Percentiles rank a stretch among this genome's conserved stretches.
These are phyloP conservation scores for Porites lobata DNA, from an alignment of 92 coral and sea anemone species.

Conservation along the genomic window DNA sequence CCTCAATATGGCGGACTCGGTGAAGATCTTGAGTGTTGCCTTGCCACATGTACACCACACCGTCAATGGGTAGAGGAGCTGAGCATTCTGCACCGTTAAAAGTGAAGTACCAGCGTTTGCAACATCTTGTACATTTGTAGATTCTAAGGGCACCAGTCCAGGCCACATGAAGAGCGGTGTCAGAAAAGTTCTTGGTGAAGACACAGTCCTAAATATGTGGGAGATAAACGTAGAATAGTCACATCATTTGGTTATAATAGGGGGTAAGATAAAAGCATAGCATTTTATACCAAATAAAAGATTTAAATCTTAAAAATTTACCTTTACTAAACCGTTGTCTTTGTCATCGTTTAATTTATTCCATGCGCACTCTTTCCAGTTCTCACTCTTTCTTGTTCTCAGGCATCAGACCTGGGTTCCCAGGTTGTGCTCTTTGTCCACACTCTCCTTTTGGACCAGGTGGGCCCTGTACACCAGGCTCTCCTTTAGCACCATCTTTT, in stretches of 20 bases:
- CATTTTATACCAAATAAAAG: too few species aligned
- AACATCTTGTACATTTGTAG: neutral
- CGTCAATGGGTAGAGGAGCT: slow-evolving; percentile 51
- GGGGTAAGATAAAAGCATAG: too few species aligned
- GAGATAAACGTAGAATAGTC: too few species aligned
- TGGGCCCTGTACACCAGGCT: slow-evolving; percentile 11
- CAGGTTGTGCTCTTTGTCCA: neutral
- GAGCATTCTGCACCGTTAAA: slow-evolving; percentile 61
- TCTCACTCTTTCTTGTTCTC: too few species aligned
- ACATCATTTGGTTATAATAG: too few species aligned
- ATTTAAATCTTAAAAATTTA: neutral
- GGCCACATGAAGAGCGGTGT: slow-evolving; percentile 26
- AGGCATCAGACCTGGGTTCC: slow-evolving; percentile 6
- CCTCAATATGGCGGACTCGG: slow-evolving; percentile 62
- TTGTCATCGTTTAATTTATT: neutral
- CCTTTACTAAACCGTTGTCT: slow-evolving; percentile 20
- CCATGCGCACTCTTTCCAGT: slow-evolving; percentile 42
- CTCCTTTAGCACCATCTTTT: slow-evolving; percentile 4
- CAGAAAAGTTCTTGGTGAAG: slow-evolving; percentile 17
- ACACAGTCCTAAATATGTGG: slow-evolving; percentile 13
- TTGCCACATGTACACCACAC: slow-evolving; percentile 27
- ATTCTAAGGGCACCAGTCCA: slow-evolving; percentile 10
- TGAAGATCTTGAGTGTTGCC: slow-evolving; percentile 3
- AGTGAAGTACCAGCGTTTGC: slow-evolving; percentile 62
- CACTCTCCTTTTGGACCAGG: neutral